A percentile compares a stretch with the other conserved stretches of the same genome.
Evolutionary conservation across 2,113 vertebrate species (phyloP).

Genomic region (Tor tambroides): DNA sequence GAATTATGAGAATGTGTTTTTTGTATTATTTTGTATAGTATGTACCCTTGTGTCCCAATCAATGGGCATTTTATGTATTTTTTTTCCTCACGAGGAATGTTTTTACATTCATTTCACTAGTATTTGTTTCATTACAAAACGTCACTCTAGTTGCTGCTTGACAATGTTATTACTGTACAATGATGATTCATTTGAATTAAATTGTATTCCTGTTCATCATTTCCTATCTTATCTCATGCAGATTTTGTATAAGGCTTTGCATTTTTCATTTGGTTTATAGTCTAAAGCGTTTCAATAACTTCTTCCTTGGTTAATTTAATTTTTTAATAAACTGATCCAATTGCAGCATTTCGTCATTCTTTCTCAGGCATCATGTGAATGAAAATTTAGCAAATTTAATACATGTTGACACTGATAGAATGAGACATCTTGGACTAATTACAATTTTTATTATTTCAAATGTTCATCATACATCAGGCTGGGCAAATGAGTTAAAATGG

Average conservation of each 20-base stretch:
- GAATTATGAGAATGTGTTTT: conserved; percentile 3
- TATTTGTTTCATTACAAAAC: conserved; percentile 50
- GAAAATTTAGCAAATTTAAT: conserved; percentile 19
- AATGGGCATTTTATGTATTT: background rate
- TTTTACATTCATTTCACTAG: conserved; percentile 30
- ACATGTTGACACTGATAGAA: background rate
- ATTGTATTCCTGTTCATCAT: conserved; percentile 53
- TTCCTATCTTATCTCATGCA: conserved; percentile 62
- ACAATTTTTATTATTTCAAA: background rate
- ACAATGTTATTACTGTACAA: conserved; percentile 62
- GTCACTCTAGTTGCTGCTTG: conserved; percentile 56
- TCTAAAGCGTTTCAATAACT: conserved; percentile 56
- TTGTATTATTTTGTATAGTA: conserved; percentile 12
- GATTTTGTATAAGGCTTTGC: conserved; percentile 52
- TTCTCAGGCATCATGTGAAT: background rate
- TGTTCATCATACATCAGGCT: conserved; percentile 9
- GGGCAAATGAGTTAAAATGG: background rate
- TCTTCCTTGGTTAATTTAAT: conserved; percentile 62
- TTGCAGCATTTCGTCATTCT: conserved; percentile 18
- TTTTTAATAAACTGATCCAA: conserved; percentile 59
- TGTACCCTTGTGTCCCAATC: conserved; percentile 16
- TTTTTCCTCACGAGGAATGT: conserved; percentile 22
- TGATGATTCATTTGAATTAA: conserved; percentile 48
- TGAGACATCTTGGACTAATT: background rate
- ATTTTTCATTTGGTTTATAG: conserved; percentile 54